Base-by-base conservation (phyloP, 2,113 vertebrate genomes). In the Rhinoderma darwinii region DNA sequence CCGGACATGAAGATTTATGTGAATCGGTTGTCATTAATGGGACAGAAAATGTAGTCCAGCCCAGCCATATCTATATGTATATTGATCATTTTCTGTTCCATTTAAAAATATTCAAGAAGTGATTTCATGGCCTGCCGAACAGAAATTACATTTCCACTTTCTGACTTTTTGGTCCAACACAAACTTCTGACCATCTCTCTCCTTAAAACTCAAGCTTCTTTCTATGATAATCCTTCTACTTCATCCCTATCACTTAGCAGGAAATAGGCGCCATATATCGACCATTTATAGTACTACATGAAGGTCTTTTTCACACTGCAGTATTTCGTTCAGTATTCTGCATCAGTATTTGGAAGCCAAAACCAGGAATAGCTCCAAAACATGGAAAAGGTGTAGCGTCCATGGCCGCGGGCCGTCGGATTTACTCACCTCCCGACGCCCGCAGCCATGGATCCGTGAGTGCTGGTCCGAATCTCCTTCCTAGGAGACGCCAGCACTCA, bases 91-190 rank as follows among this genome's bases (percentile, higher is more conserved):
- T 41, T 72, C 9, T 41, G 17, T 39, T 47, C 22, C 41, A 75
- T 47, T 44, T 44, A 44, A n/a, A 72, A 44, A 44, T 74, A 74
- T 74, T 41, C 72, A 74, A 14, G 39, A 37, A 74, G 37, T 74
- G 35, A 74, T 74, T 74, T 74, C 20, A 74, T 25, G 72, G 39
- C 72, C 72, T 74, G 22, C 6, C 8, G 12, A 74, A 74, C 70
- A 74, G 37, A 74, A 74, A 43, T 74, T 41, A 74, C 70, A 25
- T 39, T 74, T 73, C 37, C 22, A 73, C 37, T 41, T 44, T 27
- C 6, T 3, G 22, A 44, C 22, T 73, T 73, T 73, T 43, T 73
- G 70, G 70, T 75, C 14, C n/a, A 0, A 47, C 25, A 43, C 25
- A 44, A 27, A 75, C 73, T 44, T 75, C 12, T 75, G 73, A 44